Evolutionary conservation across 2,888 invertebrate species (phyloP).

Genomic region (Cancer borealis): DNA sequence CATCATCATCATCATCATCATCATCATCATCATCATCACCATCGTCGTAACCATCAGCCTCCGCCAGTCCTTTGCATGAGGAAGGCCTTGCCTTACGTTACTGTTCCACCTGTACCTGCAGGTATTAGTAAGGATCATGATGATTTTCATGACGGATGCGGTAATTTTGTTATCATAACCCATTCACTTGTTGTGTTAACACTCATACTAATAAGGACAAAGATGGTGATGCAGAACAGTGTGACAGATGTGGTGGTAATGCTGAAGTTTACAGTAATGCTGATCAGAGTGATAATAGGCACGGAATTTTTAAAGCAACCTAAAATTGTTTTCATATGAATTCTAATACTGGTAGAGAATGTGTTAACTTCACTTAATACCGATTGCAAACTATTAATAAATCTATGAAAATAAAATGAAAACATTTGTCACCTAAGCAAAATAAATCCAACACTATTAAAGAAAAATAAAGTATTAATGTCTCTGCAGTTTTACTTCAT

Average conservation of each 20-base stretch:
- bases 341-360: neutral
- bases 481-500: neutral
- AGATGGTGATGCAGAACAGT: neutral
- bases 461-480: neutral
- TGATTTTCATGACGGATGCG: neutral
- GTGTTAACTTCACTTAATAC: neutral
- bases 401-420: neutral
- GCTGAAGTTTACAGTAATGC: neutral
- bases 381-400: neutral
- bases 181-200: neutral
- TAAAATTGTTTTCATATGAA: neutral
- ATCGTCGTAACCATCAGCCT: neutral
- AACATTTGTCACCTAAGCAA: neutral
- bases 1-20: no score
- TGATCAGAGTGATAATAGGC: neutral
- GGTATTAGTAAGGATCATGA: neutral
- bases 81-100: neutral
- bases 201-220: neutral
- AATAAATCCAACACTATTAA: neutral
- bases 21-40: no score
- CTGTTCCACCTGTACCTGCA: neutral
- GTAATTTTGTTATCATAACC: no score
- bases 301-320: neutral
- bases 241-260: neutral
- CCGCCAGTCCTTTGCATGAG: neutral